Base-by-base conservation (phyloP, 2,888 invertebrate species). In the Endomychus coccineus region DNA sequence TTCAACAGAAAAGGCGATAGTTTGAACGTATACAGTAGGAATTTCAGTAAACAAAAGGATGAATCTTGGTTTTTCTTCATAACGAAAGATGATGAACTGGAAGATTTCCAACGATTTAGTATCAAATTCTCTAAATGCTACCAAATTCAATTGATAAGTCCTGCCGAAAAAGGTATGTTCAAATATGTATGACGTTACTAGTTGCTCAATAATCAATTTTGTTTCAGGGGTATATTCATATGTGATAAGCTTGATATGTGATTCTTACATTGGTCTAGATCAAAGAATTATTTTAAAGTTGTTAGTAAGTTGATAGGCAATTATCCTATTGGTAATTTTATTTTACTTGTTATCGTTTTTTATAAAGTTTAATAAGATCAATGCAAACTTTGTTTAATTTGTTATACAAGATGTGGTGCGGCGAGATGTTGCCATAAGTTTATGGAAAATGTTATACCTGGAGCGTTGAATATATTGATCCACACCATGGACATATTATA, bases 21-120 rank as follows among this genome's bases (percentile, higher is more conserved):
- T 46, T 54, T 59, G 49, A 74, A 69, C 53, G 74, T 74, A 50
- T 86, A 84, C n/a, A 82, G 89, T 41, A 86, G 89, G 0, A 78
- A 80, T 43, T 97, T 91, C 70, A 82, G 90, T 2, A 94, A 95
- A 62, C 80, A 83, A 21, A 97, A 96, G 68, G 89, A 88, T 58
- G 96, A 96, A 62, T 89, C 92, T 36, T 98, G 97, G 97, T 84
- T 96, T 66, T 59, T 94, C 2, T 75, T 91, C 0, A 68, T 97
- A 5, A 95, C 94, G 2, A 66, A 77, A 13, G 77, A 78, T 34
- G 68, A 69, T 1, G 73, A 74, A 14, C 70, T 96, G 19, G 64
- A 83, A 43, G 90, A 91, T 1, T 66, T 96, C 56, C 92, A 91
- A 62, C 69, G 95, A 31, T 70, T 83, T 0, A 64, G 71, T 0